Percentiles rank a stretch among this genome's conserved stretches.
Evolutionary conservation across 1,140 invertebrate species (phyloP).

Genomic region (Archivesica marissinica): DNA sequence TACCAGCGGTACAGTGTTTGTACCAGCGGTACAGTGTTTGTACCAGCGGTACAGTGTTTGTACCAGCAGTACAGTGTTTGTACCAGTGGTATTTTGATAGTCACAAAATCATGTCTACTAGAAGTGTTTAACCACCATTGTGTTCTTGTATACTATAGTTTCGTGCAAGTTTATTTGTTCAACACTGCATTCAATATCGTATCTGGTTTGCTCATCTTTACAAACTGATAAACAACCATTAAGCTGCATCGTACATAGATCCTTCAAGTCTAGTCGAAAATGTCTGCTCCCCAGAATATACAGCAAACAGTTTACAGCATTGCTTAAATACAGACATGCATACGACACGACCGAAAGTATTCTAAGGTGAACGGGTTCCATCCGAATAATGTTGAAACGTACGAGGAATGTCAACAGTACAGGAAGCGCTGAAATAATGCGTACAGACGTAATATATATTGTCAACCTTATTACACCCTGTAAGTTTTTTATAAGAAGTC

Average conservation of each 20-base stretch:
- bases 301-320: background rate
- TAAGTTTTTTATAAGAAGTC: conserved; percentile 2
- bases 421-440: background rate
- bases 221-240: background rate
- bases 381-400: background rate
- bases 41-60: too few relatives aligned
- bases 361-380: background rate
- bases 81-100: too few relatives aligned
- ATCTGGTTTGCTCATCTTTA: too few relatives aligned
- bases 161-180: background rate
- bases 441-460: background rate
- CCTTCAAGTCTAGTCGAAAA: background rate
- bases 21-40: too few relatives aligned
- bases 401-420: background rate
- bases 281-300: background rate
- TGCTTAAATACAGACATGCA: background rate
- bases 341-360: background rate
- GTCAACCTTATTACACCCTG: background rate
- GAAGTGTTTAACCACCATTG: too few relatives aligned
- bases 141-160: background rate
- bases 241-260: background rate
- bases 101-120: too few relatives aligned
- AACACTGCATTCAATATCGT: too few relatives aligned
- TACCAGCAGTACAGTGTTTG: too few relatives aligned
- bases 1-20: too few relatives aligned